Conservation (phyloP, 1,140 invertebrate species). For the Psilanteris sp. region DNA sequence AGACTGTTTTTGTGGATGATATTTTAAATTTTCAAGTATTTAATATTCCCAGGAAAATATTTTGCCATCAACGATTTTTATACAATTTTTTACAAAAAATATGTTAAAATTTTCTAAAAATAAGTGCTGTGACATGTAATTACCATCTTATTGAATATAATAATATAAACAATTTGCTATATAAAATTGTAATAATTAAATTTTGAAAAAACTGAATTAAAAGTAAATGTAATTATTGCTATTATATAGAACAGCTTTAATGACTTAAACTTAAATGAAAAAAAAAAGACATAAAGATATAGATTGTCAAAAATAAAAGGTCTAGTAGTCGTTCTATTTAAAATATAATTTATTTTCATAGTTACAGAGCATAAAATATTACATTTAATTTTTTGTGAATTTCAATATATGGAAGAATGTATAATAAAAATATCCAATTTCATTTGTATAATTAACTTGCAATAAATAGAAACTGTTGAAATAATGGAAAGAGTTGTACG, state of each 20-base stretch:
- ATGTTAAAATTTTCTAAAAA: constrained; percentile 51
- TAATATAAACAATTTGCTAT: constrained; percentile 26
- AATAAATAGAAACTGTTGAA: constrained; percentile 59
- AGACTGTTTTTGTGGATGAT: constrained; percentile 27
- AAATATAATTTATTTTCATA: constrained; percentile 62
- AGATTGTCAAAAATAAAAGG: constrained; percentile 22
- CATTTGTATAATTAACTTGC: constrained; percentile 50
- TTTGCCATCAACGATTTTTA: constrained; percentile 50
- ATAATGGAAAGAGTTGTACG: not conserved
- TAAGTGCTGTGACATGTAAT: constrained; percentile 36
- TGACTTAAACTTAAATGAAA: constrained; percentile 20
- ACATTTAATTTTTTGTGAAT: constrained; percentile 30
- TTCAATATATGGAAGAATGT: constrained; percentile 24
- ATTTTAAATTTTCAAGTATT: constrained; percentile 36
- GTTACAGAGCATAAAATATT: constrained; percentile 48
- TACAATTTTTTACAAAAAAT: constrained; percentile 60
- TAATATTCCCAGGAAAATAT: constrained; percentile 4
- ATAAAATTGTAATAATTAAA: constrained; percentile 7
- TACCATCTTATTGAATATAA: constrained; percentile 33
- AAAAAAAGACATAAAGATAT: constrained; percentile 14
- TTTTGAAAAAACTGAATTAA: constrained; percentile 1
- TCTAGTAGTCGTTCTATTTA: constrained; percentile 42
- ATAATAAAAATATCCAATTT: constrained; percentile 14
- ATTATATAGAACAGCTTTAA: constrained; percentile 33
- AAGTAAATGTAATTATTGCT: constrained; percentile 25